phyloP scores from a whole-genome alignment of 2,797 vertebrate species.

The Sylvia borin region DNA sequence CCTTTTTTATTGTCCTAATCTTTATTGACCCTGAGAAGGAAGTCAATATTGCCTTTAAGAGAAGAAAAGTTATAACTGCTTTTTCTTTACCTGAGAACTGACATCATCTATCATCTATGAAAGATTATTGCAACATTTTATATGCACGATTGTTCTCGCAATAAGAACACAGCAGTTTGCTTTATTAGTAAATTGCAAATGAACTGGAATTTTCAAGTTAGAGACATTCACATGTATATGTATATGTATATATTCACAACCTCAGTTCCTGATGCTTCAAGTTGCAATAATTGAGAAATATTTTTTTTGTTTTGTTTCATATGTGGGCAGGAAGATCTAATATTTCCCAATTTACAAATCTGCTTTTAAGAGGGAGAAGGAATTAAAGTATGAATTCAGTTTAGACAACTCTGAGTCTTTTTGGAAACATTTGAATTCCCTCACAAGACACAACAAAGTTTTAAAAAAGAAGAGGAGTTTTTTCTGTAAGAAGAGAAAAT shows the following conservation, averaged over 20 bases:
- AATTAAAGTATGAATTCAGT: constrained; percentile 21
- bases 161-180: neutral
- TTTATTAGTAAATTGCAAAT: neutral
- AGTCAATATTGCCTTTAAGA: neutral
- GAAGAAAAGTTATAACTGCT: neutral
- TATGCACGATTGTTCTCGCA: neutral
- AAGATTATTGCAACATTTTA: neutral
- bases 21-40: neutral
- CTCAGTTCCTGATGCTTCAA: constrained; percentile 9
- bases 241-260: neutral
- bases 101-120: neutral
- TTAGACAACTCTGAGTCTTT: neutral
- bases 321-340: neutral
- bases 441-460: neutral
- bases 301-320: neutral
- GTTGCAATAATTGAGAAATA: constrained; percentile 2
- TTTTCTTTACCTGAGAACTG: neutral
- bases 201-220: too few relatives aligned
- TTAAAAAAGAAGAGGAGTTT: neutral
- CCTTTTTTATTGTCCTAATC: neutral
- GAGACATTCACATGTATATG: neutral
- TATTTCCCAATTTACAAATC: constrained; percentile 27
- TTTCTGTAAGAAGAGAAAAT: neutral
- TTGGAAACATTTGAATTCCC: constrained; percentile 12
- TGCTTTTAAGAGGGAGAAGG: constrained; percentile 24